Evolutionary conservation across 1,140 invertebrate species (phyloP).

Genomic region (Zaprionus capensis): DNA sequence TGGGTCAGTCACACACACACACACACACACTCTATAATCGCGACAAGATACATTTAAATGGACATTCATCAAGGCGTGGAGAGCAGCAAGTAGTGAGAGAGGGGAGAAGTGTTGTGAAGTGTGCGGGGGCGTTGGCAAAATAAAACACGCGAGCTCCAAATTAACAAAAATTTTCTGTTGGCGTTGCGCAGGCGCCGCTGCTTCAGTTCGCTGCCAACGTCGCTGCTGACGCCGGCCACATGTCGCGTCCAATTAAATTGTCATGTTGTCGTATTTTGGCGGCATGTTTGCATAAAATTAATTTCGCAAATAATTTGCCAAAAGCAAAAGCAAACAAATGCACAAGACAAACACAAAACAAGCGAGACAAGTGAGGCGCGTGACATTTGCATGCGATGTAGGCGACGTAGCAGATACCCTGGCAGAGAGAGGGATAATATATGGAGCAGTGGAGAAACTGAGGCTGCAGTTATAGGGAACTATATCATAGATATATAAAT

Average conservation of each 20-base stretch:
- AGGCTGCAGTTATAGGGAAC: not conserved
- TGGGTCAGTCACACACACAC: slow-evolving; percentile 54
- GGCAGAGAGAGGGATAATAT: not conserved
- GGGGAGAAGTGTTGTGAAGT: not conserved
- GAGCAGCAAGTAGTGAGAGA: not conserved
- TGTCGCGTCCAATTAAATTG: slow-evolving; percentile 83
- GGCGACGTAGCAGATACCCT: slow-evolving; percentile 2
- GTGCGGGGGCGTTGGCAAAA: slow-evolving; percentile 56
- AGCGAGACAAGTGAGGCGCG: slow-evolving; percentile 34
- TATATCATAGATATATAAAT: not conserved
- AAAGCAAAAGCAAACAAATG: slow-evolving; percentile 60
- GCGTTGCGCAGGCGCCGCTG: slow-evolving; percentile 65
- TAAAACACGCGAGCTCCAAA: slow-evolving; percentile 75
- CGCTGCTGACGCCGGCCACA: slow-evolving; percentile 64
- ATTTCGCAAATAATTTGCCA: slow-evolving; percentile 81
- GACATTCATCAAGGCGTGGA: slow-evolving; percentile 49
- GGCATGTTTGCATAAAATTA: slow-evolving; percentile 83
- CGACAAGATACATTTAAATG: slow-evolving; percentile 74
- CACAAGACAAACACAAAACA: slow-evolving; percentile 48
- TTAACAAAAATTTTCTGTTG: slow-evolving; percentile 69
- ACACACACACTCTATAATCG: slow-evolving; percentile 44
- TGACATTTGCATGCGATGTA: not conserved
- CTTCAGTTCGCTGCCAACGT: not conserved
- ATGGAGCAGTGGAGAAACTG: not conserved
- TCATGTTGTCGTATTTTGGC: slow-evolving; percentile 80